Evolutionary conservation across 2,797 vertebrate species (phyloP).

Genomic region (Gouania willdenowi): DNA sequence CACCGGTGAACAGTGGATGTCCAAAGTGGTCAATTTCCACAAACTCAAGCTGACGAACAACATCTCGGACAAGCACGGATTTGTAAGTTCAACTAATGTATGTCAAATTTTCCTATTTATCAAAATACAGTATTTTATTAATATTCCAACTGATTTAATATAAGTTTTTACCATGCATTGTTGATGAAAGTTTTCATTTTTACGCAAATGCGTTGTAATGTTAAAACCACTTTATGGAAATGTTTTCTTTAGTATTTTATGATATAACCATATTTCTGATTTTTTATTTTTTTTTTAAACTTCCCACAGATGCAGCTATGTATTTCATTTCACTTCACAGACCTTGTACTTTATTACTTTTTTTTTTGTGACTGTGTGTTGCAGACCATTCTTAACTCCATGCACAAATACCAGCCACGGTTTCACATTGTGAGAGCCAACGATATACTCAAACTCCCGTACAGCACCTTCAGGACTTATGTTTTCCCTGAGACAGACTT

Average conservation of each 20-base stretch:
- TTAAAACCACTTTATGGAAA: too few species aligned
- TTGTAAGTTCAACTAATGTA: conserved; percentile 88
- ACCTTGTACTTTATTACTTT: background rate
- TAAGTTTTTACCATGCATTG: conserved; percentile 4
- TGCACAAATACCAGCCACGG: conserved; percentile 97
- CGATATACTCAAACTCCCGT: conserved; percentile 95
- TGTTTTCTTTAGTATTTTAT: too few species aligned
- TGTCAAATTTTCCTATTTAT: conserved; percentile 68
- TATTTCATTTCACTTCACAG: background rate
- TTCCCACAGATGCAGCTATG: too few species aligned
- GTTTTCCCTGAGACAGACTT: conserved; percentile 98
- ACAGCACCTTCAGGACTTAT: conserved; percentile 96
- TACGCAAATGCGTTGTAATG: too few species aligned
- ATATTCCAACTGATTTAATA: too few species aligned
- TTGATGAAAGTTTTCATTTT: too few species aligned
- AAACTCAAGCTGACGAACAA: conserved; percentile 99
- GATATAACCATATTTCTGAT: too few species aligned
- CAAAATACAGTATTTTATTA: conserved; percentile 37
- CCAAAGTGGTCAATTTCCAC: conserved; percentile 98
- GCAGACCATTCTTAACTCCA: conserved; percentile 96
- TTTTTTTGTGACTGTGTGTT: conserved; percentile 24
- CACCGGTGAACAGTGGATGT: conserved; percentile 98
- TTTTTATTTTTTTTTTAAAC: too few species aligned
- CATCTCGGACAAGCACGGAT: conserved; percentile 98
- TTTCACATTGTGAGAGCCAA: conserved; percentile 97